Base-by-base conservation (phyloP, 2,888 invertebrate species). In the Patella depressa region DNA sequence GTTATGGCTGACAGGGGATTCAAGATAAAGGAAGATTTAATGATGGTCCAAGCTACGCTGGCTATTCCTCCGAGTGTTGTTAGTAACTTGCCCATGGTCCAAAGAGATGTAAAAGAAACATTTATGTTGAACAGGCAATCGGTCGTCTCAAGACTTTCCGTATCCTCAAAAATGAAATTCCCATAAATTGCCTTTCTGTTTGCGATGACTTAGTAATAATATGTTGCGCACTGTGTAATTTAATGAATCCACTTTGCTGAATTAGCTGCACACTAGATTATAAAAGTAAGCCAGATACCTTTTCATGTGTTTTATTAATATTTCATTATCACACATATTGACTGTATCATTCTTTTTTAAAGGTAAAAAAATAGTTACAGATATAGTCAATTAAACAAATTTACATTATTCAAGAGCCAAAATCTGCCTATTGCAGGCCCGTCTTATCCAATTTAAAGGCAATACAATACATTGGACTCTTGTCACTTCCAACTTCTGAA, bases 1-100 rank as follows among this genome's bases (percentile, higher is more conserved):
- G 72, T 81, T 14, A 77, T 82, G 79, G 81, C 83, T n/a, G 81
- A 83, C 71, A 71, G 78, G 24, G 80, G 81, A 2, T 81, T 83
- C 55, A 77, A 75, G 17, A 78, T 83, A n/a, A 53, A 76, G 19
- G 79, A 80, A 0, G 79, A 78, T 11, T n/a, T 83, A 14, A 55
- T 74, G 57, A 29, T 71, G 2, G 19, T 59, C 1, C 73, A 75
- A 29, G 79, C 78, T 15, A 75, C 17, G 15, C 73, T 83, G 7
- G 59, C 71, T 14, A 81, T 83, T n/a, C 80, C 78, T 2, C 78
- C 77, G 3, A 73, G 75, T 53, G 65, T 17, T 34, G 45, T 45
- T 45, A 75, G 74, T 15, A 34, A 24, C 12, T 29, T 71, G 34
- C 79, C 73, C 19, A 80, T 81, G 75, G 45, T 53, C 17, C 15